These are phyloP conservation scores for Myzus persicae DNA, from an alignment of 1,140 invertebrate species.

Conservation along the genomic window DNA sequence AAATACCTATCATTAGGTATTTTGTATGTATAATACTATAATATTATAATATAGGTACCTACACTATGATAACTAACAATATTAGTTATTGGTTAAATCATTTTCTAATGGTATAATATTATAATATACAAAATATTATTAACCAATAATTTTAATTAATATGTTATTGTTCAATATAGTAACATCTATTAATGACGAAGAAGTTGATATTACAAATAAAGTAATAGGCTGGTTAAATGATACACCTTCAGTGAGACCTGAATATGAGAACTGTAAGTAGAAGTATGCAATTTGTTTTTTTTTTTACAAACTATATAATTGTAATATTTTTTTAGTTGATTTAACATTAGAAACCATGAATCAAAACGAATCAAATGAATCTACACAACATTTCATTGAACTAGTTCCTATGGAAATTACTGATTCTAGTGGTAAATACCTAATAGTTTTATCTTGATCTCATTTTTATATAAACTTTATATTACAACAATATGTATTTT, in stretches of 20 bases:
- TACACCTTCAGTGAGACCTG: constrained; percentile 1
- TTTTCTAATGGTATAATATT: not conserved
- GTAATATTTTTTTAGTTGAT: not conserved
- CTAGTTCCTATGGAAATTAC: not conserved
- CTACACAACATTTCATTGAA: constrained; percentile 1
- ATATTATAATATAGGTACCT: not conserved
- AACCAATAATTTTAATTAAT: not conserved
- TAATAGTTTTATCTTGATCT: not conserved
- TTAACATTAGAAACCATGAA: not conserved
- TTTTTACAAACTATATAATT: constrained; percentile 1
- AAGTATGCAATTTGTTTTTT: not conserved
- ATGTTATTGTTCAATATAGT: not conserved
- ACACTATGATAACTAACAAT: no score
- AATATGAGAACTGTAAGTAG: not conserved
- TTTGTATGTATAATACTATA: not conserved
- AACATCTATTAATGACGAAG: not conserved
- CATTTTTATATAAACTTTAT: not conserved
- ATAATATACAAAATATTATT: constrained; percentile 21
- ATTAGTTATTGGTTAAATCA: no score
- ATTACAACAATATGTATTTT: not conserved
- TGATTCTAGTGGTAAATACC: not conserved
- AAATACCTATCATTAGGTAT: not conserved
- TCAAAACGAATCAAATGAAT: not conserved
- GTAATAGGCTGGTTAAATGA: not conserved
- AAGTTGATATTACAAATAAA: constrained; percentile 34